Percentiles rank a stretch among this genome's conserved stretches.
Conservation (phyloP, 2,888 invertebrate genomes). For the Zhuqinia jingwanae region DNA sequence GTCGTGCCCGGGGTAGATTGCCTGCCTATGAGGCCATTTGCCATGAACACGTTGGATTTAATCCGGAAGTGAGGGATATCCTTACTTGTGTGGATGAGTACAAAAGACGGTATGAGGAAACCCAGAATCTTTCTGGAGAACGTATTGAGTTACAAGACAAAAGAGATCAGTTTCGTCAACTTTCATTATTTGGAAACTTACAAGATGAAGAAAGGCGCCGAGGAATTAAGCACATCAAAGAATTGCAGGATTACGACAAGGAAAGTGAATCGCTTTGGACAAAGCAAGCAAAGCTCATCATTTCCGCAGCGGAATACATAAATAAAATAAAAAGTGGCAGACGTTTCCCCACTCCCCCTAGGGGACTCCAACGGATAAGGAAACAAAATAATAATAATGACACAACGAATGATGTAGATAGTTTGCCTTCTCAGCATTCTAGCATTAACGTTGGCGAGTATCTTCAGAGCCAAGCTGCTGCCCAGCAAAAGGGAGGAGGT, state of each 20-base stretch:
- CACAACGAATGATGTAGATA: not conserved
- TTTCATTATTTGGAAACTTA: conserved; percentile 31
- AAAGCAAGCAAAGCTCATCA: conserved; percentile 53
- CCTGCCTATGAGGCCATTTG: conserved; percentile 63
- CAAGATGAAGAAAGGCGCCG: conserved; percentile 51
- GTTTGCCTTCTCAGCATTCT: too few species aligned
- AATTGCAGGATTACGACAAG: conserved; percentile 48
- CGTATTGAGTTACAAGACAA: conserved; percentile 12
- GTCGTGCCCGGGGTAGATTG: conserved; percentile 32
- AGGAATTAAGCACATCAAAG: conserved; percentile 53
- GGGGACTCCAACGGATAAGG: not conserved
- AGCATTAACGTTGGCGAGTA: conserved; percentile 39
- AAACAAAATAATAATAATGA: not conserved
- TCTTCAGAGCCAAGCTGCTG: not conserved
- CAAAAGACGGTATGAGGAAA: not conserved
- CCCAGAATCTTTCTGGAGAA: conserved; percentile 43
- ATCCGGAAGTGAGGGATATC: conserved; percentile 15
- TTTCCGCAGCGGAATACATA: conserved; percentile 50
- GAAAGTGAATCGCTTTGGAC: conserved; percentile 42
- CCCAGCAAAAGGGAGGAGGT: not conserved
- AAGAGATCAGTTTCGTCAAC: conserved; percentile 6
- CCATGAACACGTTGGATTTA: conserved; percentile 38
- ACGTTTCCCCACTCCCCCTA: conserved; percentile 51
- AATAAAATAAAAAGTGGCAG: conserved; percentile 52
- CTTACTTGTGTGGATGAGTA: conserved; percentile 41